These are phyloP conservation scores for Botia almorhae DNA, from an alignment of 2,797 vertebrate species.

Conservation along the genomic window DNA sequence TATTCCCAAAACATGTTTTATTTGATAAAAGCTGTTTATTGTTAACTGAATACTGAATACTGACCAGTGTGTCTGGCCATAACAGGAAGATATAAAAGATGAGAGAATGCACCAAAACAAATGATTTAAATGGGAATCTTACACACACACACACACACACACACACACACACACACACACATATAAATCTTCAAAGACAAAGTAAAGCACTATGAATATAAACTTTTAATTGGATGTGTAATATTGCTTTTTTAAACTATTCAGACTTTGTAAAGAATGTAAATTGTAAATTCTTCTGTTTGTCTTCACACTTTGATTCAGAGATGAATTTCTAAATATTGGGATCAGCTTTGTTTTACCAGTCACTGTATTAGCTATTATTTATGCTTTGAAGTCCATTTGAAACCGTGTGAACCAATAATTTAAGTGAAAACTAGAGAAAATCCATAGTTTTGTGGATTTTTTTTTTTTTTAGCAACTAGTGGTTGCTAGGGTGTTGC, in stretches of 20 bases:
- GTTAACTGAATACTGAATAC: not conserved
- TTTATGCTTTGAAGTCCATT: conserved; percentile 40
- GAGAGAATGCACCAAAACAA: conserved; percentile 13
- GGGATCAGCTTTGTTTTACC: conserved; percentile 40
- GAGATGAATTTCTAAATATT: conserved; percentile 30
- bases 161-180: conserved; percentile 22
- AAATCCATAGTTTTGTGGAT: too few species aligned
- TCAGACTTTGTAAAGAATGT: conserved; percentile 44
- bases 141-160: not conserved
- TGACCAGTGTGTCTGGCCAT: not conserved
- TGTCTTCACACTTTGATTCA: conserved; percentile 22
- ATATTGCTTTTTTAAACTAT: conserved; percentile 45
- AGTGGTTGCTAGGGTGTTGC: too few species aligned
- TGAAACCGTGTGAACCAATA: conserved; percentile 46
- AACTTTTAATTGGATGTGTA: conserved; percentile 64
- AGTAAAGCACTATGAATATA: conserved; percentile 50
- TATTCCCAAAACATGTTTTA: not conserved
- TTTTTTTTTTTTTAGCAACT: too few species aligned
- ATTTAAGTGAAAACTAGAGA: conserved; percentile 47
- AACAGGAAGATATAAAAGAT: conserved; percentile 2
- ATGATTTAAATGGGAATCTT: conserved; percentile 18
- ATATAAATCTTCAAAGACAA: conserved; percentile 61
- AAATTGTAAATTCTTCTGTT: conserved; percentile 30
- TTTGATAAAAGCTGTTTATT: not conserved
- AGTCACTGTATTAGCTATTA: conserved; percentile 35